Evolutionary conservation across 2,888 invertebrate species (phyloP), one percentile per base, ranked within the genome.

Genomic region (Thera britannica): DNA sequence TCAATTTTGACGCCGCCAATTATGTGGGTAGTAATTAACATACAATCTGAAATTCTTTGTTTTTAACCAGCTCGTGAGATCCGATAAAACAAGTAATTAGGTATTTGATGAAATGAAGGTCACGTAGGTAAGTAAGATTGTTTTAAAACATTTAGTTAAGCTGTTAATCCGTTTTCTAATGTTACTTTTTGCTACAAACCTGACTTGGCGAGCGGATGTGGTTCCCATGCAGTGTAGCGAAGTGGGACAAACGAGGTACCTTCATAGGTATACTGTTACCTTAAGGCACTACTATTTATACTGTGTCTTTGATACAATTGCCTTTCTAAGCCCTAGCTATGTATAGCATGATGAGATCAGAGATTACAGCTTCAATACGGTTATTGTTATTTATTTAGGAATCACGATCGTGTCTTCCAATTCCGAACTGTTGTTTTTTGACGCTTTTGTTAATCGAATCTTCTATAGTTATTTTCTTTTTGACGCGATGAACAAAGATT

Each of bases 211-310:
- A 78, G 78, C 87, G 86, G 86, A 88, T 82, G 86, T 84, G 72
- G 73, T 79, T 82, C 77, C 80, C 76, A 76, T 73, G 79, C 75
- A 74, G 75, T 72, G 73, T 75, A 67, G 58, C 72, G 74, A 90
- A 86, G 83, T 90, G 76, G 90, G 89, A 71, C 90, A 87, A 82
- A 83, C 83, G 36, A 35, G 81, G 83, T 77, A 78, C 82, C 72
- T 78, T 73, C 76, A 73, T 77, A 72, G 76, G 74, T 81, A 81
- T 86, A 87, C 84, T 85, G 86, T 89, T 85, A 83, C 87, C 84
- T 83, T 61, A 35, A 38, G 44, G 36, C 36, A 66, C 66, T 70
- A 41, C 11, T 54, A 49, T 60, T 61, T 66, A 66, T 57, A 46
- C 70, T 70, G 70, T 60, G 48, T 2, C 49, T 59, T 79, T 85